Evolutionary conservation across 2,797 vertebrate species (phyloP).

Genomic region (Siniperca scherzeri): DNA sequence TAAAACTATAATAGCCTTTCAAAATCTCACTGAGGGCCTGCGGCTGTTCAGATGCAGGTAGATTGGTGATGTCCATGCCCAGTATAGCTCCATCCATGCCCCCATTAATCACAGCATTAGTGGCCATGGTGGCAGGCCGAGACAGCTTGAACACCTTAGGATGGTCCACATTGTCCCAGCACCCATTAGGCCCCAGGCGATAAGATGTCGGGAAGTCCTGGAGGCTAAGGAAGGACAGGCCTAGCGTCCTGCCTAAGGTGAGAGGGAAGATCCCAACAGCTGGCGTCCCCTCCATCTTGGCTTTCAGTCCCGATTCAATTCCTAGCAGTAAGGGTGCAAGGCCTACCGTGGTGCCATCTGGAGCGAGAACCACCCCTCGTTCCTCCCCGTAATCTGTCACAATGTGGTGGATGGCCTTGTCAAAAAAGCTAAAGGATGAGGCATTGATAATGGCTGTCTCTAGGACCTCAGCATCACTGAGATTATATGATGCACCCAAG

Average conservation of each 20-base stretch:
- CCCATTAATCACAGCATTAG: conserved; percentile 88
- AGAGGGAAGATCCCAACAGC: conserved; percentile 73
- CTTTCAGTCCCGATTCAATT: conserved; percentile 83
- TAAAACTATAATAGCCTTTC: conserved; percentile 84
- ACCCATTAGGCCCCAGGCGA: conserved; percentile 85
- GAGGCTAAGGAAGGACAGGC: conserved; percentile 83
- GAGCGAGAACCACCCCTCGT: conserved; percentile 86
- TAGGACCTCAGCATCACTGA: conserved; percentile 36
- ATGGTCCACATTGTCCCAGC: conserved; percentile 87
- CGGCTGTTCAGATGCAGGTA: conserved; percentile 38
- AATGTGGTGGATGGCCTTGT: conserved; percentile 75
- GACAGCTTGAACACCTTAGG: conserved; percentile 86
- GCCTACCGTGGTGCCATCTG: conserved; percentile 90
- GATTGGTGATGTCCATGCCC: conserved; percentile 75
- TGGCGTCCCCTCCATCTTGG: conserved; percentile 43
- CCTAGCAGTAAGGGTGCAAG: conserved; percentile 87
- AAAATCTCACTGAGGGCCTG: conserved; percentile 82
- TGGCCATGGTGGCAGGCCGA: conserved; percentile 74
- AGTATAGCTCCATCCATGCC: conserved; percentile 91
- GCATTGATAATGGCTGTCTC: conserved; percentile 69
- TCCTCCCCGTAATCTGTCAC: conserved; percentile 79
- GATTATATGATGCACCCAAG: conserved; percentile 60
- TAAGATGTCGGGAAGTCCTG: conserved; percentile 41
- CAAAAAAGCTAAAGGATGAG: conserved; percentile 77
- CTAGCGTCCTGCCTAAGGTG: conserved; percentile 85